These are phyloP conservation scores for Orcinus orca DNA, from an alignment of 2,113 vertebrate genomes.

Conservation along the genomic window DNA sequence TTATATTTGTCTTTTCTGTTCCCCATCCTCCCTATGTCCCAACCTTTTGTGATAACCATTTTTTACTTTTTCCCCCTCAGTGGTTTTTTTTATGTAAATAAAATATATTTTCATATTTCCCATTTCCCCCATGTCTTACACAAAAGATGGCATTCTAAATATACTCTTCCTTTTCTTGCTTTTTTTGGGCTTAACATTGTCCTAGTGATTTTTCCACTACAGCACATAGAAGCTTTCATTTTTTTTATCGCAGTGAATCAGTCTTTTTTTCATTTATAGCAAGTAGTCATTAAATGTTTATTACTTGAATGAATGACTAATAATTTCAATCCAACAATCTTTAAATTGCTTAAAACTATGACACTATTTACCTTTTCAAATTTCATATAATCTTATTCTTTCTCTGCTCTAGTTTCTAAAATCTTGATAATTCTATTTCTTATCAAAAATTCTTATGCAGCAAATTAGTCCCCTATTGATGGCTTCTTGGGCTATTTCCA, in stretches of 20 bases:
- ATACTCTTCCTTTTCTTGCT: background rate
- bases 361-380: background rate
- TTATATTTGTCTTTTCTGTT: background rate
- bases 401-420: background rate
- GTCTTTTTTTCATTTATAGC: background rate
- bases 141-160: background rate
- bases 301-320: slow-evolving; percentile 45
- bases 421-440: background rate
- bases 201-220: background rate
- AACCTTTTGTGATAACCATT: background rate
- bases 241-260: background rate
- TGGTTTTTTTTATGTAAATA: background rate
- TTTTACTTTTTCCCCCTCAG: background rate
- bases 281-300: slow-evolving; percentile 48
- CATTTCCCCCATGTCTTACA: background rate
- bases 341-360: background rate
- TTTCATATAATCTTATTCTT: slow-evolving; percentile 25
- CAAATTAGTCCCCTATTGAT: background rate
- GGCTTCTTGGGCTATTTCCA: background rate
- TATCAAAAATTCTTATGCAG: background rate
- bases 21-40: background rate
- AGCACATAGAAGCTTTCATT: background rate
- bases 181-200: background rate
- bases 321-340: slow-evolving; percentile 36
- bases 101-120: background rate